Percentiles rank a stretch among this genome's conserved stretches.
Conservation (phyloP, 1,140 invertebrate genomes). For the Chymomyza costata region DNA sequence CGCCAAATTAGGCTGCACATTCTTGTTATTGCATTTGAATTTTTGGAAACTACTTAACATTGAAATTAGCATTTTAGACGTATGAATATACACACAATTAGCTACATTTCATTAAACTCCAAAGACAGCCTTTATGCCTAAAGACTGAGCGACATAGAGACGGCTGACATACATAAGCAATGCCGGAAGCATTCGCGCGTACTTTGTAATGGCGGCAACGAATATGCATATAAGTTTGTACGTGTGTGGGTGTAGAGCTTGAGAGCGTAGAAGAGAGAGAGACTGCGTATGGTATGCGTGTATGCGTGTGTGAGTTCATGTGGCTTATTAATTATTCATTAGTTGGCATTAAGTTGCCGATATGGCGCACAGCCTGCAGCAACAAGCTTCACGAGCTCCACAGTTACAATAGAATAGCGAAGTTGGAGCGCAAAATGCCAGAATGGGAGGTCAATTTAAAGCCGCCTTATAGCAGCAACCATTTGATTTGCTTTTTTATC, state of each 20-base stretch:
- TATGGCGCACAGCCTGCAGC: conserved; percentile 30
- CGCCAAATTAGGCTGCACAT: conserved; percentile 49
- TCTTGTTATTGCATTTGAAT: conserved; percentile 42
- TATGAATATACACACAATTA: conserved; percentile 70
- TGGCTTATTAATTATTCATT: conserved; percentile 72
- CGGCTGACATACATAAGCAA: conserved; percentile 5
- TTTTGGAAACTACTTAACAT: conserved; percentile 58
- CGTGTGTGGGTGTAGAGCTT: conserved; percentile 11
- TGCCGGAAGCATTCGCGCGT: conserved; percentile 37
- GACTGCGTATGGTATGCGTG: conserved; percentile 13
- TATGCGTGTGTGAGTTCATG: conserved; percentile 8
- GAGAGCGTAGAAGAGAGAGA: too few relatives aligned
- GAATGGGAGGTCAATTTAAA: conserved; percentile 23
- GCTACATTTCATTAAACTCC: conserved; percentile 60
- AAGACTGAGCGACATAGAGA: background rate
- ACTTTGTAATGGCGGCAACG: conserved; percentile 25
- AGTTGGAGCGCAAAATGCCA: too few relatives aligned
- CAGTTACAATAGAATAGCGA: background rate
- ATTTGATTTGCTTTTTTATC: background rate
- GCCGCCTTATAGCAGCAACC: conserved; percentile 14
- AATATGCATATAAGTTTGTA: conserved; percentile 2
- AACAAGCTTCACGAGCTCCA: too few relatives aligned
- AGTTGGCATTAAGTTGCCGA: conserved; percentile 65
- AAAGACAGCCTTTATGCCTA: conserved; percentile 32
- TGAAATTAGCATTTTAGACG: conserved; percentile 72